A percentile compares a stretch with the other conserved stretches of the same genome.
These are phyloP conservation scores for Cladopsammia gracilis DNA, from an alignment of 64 coral and sea anemone genomes.

Conservation along the genomic window DNA sequence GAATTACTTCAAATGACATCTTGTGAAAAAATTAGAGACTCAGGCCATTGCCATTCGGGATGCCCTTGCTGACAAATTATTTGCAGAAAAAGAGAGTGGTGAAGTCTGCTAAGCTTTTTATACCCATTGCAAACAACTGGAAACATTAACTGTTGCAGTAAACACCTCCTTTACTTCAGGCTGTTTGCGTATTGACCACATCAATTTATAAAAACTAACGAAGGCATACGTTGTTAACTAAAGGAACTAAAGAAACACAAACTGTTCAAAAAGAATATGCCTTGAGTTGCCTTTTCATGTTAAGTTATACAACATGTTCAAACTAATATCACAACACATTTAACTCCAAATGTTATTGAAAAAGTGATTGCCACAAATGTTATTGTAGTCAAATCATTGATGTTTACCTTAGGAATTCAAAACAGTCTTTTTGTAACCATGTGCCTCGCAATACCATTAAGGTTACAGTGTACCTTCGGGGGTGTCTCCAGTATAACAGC, in stretches of 20 bases:
- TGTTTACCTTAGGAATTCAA: neutral
- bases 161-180: conserved; percentile 1
- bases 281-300: conserved; percentile 1
- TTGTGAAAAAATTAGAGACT: conserved; percentile 45
- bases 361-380: conserved; percentile 2
- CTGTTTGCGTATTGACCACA: neutral
- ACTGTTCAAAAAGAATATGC: neutral
- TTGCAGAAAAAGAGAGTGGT: conserved; percentile 36
- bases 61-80: conserved; percentile 14
- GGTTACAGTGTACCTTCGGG: too few species aligned
- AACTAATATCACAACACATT: neutral
- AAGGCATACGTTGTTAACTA: conserved; percentile 5
- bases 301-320: conserved; percentile 11
- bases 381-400: neutral
- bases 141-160: neutral
- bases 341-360: neutral
- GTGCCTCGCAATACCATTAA: too few species aligned
- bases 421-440: too few species aligned
- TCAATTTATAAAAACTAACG: neutral
- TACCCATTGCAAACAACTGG: neutral
- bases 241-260: conserved; percentile 1
- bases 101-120: conserved; percentile 16
- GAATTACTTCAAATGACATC: conserved; percentile 33
- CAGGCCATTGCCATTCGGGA: conserved; percentile 8
- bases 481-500: too few species aligned